These are phyloP conservation scores for Paraplagusia blochii DNA, from an alignment of 2,113 vertebrate genomes.

Conservation along the genomic window DNA sequence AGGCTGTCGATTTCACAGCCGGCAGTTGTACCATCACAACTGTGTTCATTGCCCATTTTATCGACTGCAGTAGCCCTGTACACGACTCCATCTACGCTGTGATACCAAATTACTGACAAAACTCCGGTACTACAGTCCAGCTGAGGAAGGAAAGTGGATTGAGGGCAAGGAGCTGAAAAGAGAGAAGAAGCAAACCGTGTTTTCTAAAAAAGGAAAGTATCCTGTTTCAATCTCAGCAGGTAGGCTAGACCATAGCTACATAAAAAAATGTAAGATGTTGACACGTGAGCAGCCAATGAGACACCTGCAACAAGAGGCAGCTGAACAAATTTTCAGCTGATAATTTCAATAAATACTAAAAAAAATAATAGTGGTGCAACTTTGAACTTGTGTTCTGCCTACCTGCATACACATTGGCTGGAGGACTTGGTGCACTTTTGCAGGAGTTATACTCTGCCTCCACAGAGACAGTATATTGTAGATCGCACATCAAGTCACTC, in stretches of 20 bases:
- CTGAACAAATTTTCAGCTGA: neutral
- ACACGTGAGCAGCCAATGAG: too few species aligned
- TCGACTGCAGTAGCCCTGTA: constrained; percentile 49
- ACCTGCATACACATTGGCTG: constrained; percentile 57
- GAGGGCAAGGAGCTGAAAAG: constrained; percentile 72
- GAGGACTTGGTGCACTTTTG: constrained; percentile 66
- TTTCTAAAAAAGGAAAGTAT: too few species aligned
- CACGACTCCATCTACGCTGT: constrained; percentile 36
- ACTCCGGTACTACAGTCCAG: constrained; percentile 62
- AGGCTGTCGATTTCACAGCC: constrained; percentile 59
- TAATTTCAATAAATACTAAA: neutral
- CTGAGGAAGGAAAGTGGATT: constrained; percentile 14
- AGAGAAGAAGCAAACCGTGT: neutral
- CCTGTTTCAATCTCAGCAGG: too few species aligned
- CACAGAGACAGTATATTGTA: constrained; percentile 61
- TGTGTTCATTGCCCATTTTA: constrained; percentile 10
- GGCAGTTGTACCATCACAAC: constrained; percentile 46
- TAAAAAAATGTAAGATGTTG: too few species aligned
- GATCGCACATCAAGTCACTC: constrained; percentile 56
- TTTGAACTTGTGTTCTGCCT: neutral
- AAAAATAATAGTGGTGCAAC: neutral
- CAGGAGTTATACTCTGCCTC: constrained; percentile 60
- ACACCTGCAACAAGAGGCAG: too few species aligned
- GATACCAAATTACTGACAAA: constrained; percentile 63
- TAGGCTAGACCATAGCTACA: too few species aligned